Evolutionary conservation across 2,113 vertebrate genomes (phyloP).

Genomic region (Verasper variegatus): DNA sequence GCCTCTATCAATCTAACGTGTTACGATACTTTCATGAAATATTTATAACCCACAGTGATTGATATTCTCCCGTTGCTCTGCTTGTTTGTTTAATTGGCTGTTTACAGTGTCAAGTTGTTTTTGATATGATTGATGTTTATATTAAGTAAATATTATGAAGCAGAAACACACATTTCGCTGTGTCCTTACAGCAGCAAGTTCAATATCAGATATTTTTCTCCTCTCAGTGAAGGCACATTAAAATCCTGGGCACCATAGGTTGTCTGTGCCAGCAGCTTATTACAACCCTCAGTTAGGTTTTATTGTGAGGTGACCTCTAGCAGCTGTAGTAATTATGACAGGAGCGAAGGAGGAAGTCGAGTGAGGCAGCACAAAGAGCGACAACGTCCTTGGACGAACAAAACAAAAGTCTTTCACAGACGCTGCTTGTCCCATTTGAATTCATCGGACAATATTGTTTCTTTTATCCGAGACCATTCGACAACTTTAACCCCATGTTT

Average conservation of each 20-base stretch:
- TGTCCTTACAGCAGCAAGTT: constrained; percentile 11
- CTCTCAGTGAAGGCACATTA: not conserved
- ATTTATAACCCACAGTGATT: constrained; percentile 29
- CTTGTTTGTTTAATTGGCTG: constrained; percentile 35
- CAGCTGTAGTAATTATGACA: not conserved
- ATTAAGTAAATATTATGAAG: constrained; percentile 41
- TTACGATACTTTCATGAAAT: constrained; percentile 56
- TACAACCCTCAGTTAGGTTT: not conserved
- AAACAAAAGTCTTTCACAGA: not conserved
- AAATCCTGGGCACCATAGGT: not conserved
- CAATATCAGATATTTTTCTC: constrained; percentile 23
- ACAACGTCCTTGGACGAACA: not conserved
- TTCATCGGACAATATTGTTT: not conserved
- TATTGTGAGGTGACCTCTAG: not conserved
- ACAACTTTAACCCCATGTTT: no score
- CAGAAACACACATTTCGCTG: not conserved
- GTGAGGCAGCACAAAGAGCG: not conserved
- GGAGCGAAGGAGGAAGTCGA: not conserved
- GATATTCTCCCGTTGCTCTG: not conserved
- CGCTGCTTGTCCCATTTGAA: not conserved
- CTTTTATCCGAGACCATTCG: not conserved
- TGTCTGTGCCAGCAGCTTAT: not conserved
- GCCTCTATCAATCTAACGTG: constrained; percentile 59
- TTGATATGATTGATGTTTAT: constrained; percentile 41
- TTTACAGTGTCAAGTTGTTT: constrained; percentile 47